Conservation (phyloP, 2,888 invertebrate species). For the Pandemis corylana region DNA sequence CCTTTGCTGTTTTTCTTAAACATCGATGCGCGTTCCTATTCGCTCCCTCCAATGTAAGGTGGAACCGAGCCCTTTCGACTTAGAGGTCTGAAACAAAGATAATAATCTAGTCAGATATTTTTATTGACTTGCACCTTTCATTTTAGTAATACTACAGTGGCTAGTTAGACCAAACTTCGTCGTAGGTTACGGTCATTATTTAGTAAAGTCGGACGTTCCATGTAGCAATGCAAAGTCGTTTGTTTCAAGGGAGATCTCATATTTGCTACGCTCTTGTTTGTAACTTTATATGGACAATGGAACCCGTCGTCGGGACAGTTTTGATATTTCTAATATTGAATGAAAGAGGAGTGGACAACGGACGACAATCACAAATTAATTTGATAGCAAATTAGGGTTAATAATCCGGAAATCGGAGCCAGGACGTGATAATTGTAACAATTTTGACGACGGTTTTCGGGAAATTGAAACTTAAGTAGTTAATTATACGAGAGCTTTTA, state of each 20-base stretch:
- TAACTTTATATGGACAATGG: no score
- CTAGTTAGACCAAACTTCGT: no score
- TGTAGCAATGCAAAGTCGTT: no score
- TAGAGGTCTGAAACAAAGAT: constrained; percentile 29
- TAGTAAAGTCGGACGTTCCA: no score
- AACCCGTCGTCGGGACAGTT: no score
- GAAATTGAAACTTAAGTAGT: constrained; percentile 35
- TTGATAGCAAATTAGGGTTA: constrained; percentile 31
- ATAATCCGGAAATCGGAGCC: constrained; percentile 13
- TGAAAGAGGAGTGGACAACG: background rate
- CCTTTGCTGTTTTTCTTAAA: constrained; percentile 71
- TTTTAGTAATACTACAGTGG: no score
- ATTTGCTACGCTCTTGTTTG: no score
- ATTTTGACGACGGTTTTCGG: constrained; percentile 13
- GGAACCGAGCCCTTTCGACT: constrained; percentile 5
- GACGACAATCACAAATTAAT: constrained; percentile 2
- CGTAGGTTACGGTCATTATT: no score
- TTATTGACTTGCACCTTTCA: background rate
- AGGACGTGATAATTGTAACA: constrained; percentile 26
- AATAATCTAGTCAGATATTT: background rate
- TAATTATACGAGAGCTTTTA: constrained; percentile 29
- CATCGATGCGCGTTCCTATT: constrained; percentile 64
- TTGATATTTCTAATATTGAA: no score
- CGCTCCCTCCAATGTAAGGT: constrained; percentile 42
- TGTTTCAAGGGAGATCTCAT: no score